Evolutionary conservation across 2,888 invertebrate genomes (phyloP).

Genomic region (Drosophila ustulata): DNA sequence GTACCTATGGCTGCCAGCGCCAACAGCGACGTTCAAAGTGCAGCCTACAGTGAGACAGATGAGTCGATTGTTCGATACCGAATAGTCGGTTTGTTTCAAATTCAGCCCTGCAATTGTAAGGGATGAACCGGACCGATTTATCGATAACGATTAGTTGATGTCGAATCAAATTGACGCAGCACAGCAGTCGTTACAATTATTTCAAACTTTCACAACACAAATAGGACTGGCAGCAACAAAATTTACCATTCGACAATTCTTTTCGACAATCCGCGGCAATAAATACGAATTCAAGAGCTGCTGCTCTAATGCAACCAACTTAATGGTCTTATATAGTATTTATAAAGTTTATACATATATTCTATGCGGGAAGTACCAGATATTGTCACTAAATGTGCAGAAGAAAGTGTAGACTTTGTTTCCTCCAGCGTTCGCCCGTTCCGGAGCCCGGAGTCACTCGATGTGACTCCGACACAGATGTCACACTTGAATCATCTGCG

Average conservation of each 20-base stretch:
- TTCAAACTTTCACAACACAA: not conserved
- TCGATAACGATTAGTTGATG: too few species aligned
- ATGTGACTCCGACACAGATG: too few species aligned
- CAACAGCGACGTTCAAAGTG: slow-evolving; percentile 15
- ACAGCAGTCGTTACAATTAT: not conserved
- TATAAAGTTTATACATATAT: too few species aligned
- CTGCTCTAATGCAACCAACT: slow-evolving; percentile 40
- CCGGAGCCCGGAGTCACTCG: too few species aligned
- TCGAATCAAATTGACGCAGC: not conserved
- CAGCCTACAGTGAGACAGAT: slow-evolving; percentile 31
- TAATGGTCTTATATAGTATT: not conserved
- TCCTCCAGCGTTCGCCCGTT: too few species aligned
- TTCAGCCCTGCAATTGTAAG: too few species aligned
- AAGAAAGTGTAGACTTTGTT: too few species aligned
- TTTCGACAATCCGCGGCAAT: slow-evolving; percentile 4
- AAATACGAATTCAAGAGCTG: slow-evolving; percentile 26
- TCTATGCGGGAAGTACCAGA: too few species aligned
- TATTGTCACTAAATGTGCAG: too few species aligned
- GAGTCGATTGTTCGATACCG: not conserved
- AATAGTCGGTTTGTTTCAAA: too few species aligned
- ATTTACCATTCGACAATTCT: slow-evolving; percentile 8
- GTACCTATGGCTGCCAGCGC: slow-evolving; percentile 12
- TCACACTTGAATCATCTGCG: too few species aligned
- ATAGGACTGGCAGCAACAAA: slow-evolving; percentile 17
- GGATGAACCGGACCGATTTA: not conserved